Evolutionary conservation across 37 sponge, comb jelly and placozoan species (phyloP).

Genomic region (Petrosia ficiformis): DNA sequence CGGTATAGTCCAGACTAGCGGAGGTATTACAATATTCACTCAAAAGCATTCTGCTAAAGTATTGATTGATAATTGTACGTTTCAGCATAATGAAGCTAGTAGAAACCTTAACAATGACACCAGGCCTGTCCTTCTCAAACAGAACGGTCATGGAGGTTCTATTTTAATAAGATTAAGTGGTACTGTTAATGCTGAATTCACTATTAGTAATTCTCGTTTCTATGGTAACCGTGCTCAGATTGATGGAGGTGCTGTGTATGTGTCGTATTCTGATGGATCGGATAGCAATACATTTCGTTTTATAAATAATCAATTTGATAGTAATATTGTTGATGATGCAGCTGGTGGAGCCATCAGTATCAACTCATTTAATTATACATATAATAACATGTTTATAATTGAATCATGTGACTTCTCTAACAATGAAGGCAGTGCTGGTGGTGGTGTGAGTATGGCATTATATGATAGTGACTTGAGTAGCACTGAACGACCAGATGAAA

Average conservation of each 20-base stretch:
- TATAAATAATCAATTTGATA: constrained; percentile 14
- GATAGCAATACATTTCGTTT: constrained; percentile 19
- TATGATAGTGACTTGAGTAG: constrained; percentile 53
- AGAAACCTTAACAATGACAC: constrained; percentile 28
- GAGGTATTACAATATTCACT: constrained; percentile 57
- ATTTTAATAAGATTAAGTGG: constrained; percentile 32
- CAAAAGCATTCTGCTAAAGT: constrained; percentile 2
- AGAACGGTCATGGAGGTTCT: constrained; percentile 72
- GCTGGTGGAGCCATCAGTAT: constrained; percentile 70
- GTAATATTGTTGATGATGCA: constrained; percentile 43
- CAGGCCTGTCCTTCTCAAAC: constrained; percentile 57
- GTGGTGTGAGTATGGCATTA: constrained; percentile 64
- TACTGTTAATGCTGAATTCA: constrained; percentile 9
- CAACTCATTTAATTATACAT: constrained; percentile 57
- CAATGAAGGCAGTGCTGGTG: constrained; percentile 72
- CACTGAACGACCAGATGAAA: constrained; percentile 23
- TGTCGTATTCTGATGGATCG: constrained; percentile 41
- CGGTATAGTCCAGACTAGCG: constrained; percentile 30
- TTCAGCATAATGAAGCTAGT: constrained; percentile 38
- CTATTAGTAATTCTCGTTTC: constrained; percentile 31
- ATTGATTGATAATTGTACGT: constrained; percentile 42
- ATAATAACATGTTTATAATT: constrained; percentile 40
- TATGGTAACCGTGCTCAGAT: constrained; percentile 53
- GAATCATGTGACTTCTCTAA: constrained; percentile 23
- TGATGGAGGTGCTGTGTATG: constrained; percentile 66